Evolutionary conservation across 2,113 vertebrate species (phyloP).

Genomic region (Gymnobelideus leadbeateri): DNA sequence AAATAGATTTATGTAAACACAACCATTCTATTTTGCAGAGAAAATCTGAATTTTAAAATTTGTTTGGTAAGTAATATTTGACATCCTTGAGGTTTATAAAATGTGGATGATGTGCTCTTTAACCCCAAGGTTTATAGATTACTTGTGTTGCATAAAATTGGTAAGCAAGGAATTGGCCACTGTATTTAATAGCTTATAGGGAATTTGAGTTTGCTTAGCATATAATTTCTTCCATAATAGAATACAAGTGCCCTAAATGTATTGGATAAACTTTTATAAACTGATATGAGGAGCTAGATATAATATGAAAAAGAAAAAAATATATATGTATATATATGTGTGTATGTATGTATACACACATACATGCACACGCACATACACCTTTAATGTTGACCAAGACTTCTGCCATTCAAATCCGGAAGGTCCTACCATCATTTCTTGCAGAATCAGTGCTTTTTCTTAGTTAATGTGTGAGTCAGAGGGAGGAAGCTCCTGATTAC

Average conservation of each 20-base stretch:
- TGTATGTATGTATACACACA: neutral
- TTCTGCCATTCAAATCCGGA: neutral
- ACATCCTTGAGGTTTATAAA: slow-evolving; percentile 17
- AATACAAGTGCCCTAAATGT: neutral
- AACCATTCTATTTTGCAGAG: slow-evolving; percentile 25
- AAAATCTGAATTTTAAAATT: slow-evolving; percentile 45
- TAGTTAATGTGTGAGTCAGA: neutral
- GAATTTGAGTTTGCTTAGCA: slow-evolving; percentile 43
- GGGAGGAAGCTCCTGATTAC: neutral
- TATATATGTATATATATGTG: neutral
- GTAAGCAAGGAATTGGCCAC: neutral
- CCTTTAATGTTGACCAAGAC: slow-evolving; percentile 9
- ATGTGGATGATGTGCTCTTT: neutral
- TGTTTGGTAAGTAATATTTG: slow-evolving; percentile 21
- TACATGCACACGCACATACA: neutral
- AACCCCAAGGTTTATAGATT: slow-evolving; percentile 36
- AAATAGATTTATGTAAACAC: slow-evolving; percentile 49
- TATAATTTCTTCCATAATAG: slow-evolving; percentile 32
- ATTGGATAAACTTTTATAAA: slow-evolving; percentile 30
- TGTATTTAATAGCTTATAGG: slow-evolving; percentile 40
- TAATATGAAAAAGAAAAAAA: neutral
- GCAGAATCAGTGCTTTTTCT: neutral
- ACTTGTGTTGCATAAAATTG: slow-evolving; percentile 5
- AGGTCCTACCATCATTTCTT: neutral
- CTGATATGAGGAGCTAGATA: neutral